Base-by-base conservation (phyloP, 2,888 invertebrate species). In the Argynnis bischoffii region DNA sequence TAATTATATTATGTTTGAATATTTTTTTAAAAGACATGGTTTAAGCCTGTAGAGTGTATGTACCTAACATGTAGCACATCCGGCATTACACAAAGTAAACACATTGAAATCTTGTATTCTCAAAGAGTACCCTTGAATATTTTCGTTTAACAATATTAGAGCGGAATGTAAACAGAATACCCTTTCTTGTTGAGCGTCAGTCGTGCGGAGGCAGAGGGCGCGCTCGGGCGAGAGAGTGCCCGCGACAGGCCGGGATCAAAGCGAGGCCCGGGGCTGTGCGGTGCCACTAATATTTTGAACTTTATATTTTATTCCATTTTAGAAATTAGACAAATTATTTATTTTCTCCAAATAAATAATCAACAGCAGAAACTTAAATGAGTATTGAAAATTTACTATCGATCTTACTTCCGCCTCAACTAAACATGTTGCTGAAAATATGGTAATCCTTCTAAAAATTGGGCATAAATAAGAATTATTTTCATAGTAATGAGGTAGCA, bases 231-330 rank as follows among this genome's bases (percentile, higher is more conserved):
- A n/a, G 66, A 61, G 69, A 55, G 63, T 69, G 69, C 69, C 59
- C 63, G 57, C 63, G 69, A 69, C 69, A 69, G 66, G 54, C 50
- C 50, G 55, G 67, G 69, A 69, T 69, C 69, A 69, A 69, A 69
- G 69, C 55, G 18, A 13, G 63, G 59, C 66, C 66, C 63, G 46
- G 35, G 69, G 69, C 63, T 16, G 8, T n/a, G 35, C 57, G 51
- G 46, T 15, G 16, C 63, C 41, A 16, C 53, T 26, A 26, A n/a
- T 59, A 59, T 48, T 47, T 26, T 16, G 13, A n/a, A 48, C 13
- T 48, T 48, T 59, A 48, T 48, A 31, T 26, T 53, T 3, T 5
- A 48, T 48, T 59, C n/a, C 26, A 11, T 26, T 26, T n/a, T 13
- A n/a, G n/a, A 57, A 47, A 47, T 57, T 11, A 35, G 8, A 35